Base-by-base conservation (phyloP, 2,113 vertebrate species). In the Otus sunia region DNA sequence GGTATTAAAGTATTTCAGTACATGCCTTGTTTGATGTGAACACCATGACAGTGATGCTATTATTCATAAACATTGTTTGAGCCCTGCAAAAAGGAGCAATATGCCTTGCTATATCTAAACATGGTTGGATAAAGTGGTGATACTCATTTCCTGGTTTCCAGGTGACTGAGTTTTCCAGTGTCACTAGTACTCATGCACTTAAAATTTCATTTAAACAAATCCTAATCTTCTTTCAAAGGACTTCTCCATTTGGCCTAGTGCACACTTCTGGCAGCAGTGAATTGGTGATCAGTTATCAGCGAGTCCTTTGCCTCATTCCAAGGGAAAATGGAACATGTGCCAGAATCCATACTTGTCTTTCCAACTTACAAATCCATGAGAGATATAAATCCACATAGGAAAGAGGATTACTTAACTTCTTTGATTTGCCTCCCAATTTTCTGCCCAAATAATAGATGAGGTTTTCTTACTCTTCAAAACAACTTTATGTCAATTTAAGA, bases 301-400 rank as follows among this genome's bases (percentile, higher is more conserved):
- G 14, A 95, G 60, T 92, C 41, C 17, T 96, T 85, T 79, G 21
- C 43, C 87, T 96, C 62, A 34, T 92, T 90, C 88, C 86, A 96
- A 92, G 50, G 39, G 62, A 86, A 96, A 78, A 90, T 74, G 32
- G 85, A 95, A 80, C 32, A 55, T 67, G 94, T 97, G 41, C 81
- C 93, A 97, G 90, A 88, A 53, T 73, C 39, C 69, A 89, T 88
- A 85, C 69, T 92, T 97, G 76, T 91, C 64, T 94, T 84, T 90
- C 55, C 92, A 67, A 96, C 72, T 95, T 93, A 66, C 22, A 96
- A 94, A 94, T 97, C 78, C 82, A 47, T 43, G 34, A 29, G 41
- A 89, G 39, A 96, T 60, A 63, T 55, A 89, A 96, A 96, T 81
- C 95, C 67, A 84, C 78, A 79, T 12, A 66, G 37, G 34, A 23